Percentiles rank a stretch among this genome's conserved stretches.
Conservation (phyloP, 2,113 vertebrate species). For the Eubucco bourcierii region DNA sequence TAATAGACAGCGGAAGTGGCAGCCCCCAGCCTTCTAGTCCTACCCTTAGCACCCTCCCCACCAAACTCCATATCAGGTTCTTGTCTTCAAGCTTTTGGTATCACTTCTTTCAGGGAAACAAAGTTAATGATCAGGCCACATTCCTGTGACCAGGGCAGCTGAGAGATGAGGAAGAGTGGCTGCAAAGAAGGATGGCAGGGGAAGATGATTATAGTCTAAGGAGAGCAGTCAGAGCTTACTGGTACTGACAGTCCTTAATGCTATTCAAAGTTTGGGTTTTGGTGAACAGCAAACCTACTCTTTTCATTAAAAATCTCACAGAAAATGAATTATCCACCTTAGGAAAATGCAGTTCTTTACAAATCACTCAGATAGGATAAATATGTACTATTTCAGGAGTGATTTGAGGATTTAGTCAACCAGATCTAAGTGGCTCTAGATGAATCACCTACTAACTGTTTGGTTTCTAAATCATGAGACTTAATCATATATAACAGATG, state of each 20-base stretch:
- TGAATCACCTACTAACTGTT: neutral
- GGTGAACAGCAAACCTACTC: neutral
- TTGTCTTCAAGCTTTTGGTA: neutral
- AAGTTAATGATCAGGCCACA: neutral
- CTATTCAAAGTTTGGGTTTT: neutral
- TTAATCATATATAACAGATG: conserved; percentile 17
- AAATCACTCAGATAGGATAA: neutral
- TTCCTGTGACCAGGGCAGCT: neutral
- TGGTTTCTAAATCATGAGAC: conserved; percentile 2
- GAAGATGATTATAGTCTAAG: neutral
- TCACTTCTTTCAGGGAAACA: neutral
- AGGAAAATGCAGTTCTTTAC: neutral
- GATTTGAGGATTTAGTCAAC: neutral
- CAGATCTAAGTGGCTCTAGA: neutral
- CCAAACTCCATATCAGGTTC: neutral
- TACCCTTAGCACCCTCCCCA: fast-evolving
- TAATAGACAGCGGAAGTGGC: neutral
- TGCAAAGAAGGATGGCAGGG: neutral
- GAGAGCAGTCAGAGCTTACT: neutral
- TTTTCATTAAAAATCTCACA: neutral
- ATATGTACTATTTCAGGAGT: neutral
- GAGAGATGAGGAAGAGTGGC: neutral
- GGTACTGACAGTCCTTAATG: neutral
- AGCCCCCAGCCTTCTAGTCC: neutral
- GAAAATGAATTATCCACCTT: neutral